phyloP scores from a whole-genome alignment of 2,113 vertebrate genomes.

The Mirounga angustirostris region DNA sequence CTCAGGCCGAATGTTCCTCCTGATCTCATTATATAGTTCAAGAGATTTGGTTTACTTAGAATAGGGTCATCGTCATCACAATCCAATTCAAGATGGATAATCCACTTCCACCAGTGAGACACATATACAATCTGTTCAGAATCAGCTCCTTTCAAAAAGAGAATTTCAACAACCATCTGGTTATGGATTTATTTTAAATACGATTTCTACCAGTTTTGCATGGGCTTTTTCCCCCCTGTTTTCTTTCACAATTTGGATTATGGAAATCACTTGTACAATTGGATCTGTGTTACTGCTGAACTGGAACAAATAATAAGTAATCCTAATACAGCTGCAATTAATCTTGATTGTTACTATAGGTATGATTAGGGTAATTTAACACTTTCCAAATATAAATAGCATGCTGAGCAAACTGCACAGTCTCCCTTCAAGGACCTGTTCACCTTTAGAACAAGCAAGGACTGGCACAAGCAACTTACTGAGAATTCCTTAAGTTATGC shows the following conservation, averaged over 20 bases:
- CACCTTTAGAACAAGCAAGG: conserved; percentile 68
- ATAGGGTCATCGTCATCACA: conserved; percentile 89
- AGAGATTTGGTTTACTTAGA: conserved; percentile 89
- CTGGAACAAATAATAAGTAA: conserved; percentile 72
- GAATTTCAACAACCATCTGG: conserved; percentile 78
- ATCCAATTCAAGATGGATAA: conserved; percentile 87
- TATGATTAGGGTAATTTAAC: conserved; percentile 68
- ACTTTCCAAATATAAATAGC: conserved; percentile 71
- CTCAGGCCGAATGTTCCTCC: conserved; percentile 73
- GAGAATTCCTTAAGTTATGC: background rate
- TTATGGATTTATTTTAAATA: conserved; percentile 63
- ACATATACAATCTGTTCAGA: conserved; percentile 84
- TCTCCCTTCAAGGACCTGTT: conserved; percentile 62
- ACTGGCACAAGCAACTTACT: background rate
- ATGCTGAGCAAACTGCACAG: conserved; percentile 41
- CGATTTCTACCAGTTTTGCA: background rate
- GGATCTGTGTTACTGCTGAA: conserved; percentile 60
- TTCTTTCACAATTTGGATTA: conserved; percentile 59
- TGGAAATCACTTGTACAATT: conserved; percentile 61
- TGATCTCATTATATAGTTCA: conserved; percentile 90
- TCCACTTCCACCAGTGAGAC: conserved; percentile 86
- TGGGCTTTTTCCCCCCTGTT: background rate
- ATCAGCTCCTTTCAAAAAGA: conserved; percentile 69
- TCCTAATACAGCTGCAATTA: conserved; percentile 75
- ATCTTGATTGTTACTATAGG: conserved; percentile 73